Evolutionary conservation across 2,888 invertebrate species (phyloP).

Genomic region (Lutraria lutraria): DNA sequence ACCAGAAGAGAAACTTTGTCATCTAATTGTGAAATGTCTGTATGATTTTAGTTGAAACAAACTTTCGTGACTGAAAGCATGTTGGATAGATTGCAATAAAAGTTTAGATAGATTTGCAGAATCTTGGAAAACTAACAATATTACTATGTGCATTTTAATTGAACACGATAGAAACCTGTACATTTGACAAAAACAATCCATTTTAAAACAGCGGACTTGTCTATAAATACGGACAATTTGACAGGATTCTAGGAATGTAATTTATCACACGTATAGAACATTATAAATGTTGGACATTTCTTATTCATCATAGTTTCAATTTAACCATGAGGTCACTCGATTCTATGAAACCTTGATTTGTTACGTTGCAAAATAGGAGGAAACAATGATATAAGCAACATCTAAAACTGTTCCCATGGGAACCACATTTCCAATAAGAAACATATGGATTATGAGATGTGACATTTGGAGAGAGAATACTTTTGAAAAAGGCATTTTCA

Average conservation of each 20-base stretch:
- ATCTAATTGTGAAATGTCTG: no score
- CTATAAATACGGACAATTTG: constrained; percentile 19
- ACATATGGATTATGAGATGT: constrained; percentile 23
- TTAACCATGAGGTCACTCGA: background rate
- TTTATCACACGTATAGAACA: constrained; percentile 17
- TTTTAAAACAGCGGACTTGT: background rate
- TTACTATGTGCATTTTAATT: background rate
- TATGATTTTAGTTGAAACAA: no score
- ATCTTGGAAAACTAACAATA: background rate
- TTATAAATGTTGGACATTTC: constrained; percentile 4
- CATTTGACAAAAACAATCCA: constrained; percentile 26
- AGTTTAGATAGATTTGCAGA: background rate
- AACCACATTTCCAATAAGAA: constrained; percentile 14
- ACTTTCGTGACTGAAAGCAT: background rate
- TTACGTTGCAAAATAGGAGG: constrained; percentile 8
- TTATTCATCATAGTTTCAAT: constrained; percentile 14
- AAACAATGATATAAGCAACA: constrained; percentile 5
- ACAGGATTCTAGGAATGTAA: background rate
- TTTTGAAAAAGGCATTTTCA: constrained; percentile 24
- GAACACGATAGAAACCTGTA: background rate
- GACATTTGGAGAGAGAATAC: constrained; percentile 16
- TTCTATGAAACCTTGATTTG: background rate
- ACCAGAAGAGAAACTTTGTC: no score
- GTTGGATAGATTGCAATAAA: background rate
- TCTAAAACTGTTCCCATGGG: constrained; percentile 9